These are phyloP conservation scores for Mirounga angustirostris DNA, from an alignment of 2,113 vertebrate species.

Conservation along the genomic window DNA sequence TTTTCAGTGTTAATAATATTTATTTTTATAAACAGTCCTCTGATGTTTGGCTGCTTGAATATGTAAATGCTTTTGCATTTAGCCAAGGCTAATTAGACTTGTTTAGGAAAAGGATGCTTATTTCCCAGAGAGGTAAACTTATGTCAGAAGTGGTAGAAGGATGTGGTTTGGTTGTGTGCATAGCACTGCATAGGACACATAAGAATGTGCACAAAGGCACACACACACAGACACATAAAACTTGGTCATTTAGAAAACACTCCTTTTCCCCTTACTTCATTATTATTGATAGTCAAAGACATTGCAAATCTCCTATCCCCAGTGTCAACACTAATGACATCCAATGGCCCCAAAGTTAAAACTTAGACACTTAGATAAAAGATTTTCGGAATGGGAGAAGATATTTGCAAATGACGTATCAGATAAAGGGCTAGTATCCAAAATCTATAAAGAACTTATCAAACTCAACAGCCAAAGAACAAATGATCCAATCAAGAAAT, in stretches of 20 bases:
- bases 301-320: neutral
- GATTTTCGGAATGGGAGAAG: neutral
- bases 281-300: neutral
- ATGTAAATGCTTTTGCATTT: neutral
- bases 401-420: too few species aligned
- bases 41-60: neutral
- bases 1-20: neutral
- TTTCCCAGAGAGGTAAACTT: neutral
- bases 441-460: too few species aligned
- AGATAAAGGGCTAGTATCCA: too few species aligned
- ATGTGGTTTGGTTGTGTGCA: too few species aligned
- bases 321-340: neutral
- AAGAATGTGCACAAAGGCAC: neutral
- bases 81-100: neutral
- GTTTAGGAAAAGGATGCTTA: neutral
- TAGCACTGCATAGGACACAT: neutral
- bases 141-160: neutral
- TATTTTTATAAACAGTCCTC: slow-evolving; percentile 38
- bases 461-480: too few species aligned
- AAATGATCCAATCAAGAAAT: too few species aligned
- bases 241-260: neutral
- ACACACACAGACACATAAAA: neutral
- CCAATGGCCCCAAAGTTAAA: neutral
- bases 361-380: neutral
- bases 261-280: neutral